Percentiles rank a stretch among this genome's conserved stretches.
These are phyloP conservation scores for Pseudomyrmex sp. DNA, from an alignment of 1,140 invertebrate species.

Conservation along the genomic window DNA sequence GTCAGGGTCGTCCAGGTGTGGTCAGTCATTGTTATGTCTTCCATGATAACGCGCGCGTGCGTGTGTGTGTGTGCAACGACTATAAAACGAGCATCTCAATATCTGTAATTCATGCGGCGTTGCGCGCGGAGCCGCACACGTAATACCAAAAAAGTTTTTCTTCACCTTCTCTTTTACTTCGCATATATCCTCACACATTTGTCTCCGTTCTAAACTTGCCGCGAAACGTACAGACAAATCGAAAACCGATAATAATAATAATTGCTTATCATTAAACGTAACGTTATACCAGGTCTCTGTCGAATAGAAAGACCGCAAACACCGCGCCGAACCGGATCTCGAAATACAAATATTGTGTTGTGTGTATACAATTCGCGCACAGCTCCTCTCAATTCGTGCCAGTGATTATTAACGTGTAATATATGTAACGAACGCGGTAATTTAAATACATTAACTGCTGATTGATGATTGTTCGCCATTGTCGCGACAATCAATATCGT, in stretches of 20 bases:
- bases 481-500: conserved; percentile 6
- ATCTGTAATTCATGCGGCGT: conserved; percentile 43
- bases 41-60: background rate
- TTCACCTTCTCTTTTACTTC: conserved; percentile 12
- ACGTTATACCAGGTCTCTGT: conserved; percentile 4
- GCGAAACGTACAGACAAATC: background rate
- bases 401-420: conserved; percentile 26
- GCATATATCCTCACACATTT: background rate
- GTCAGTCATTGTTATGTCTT: conserved; percentile 55
- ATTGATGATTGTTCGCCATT: background rate
- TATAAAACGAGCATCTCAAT: conserved; percentile 29
- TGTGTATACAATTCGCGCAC: background rate
- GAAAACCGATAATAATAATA: background rate
- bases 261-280: conserved; percentile 22
- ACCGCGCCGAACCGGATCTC: background rate
- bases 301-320: background rate
- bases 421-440: background rate
- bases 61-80: conserved; percentile 23
- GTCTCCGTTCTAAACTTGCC: background rate
- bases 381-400: background rate
- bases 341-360: background rate
- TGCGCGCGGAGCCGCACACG: background rate
- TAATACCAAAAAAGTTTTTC: conserved; percentile 29
- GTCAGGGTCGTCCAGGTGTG: conserved; percentile 58
- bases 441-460: conserved; percentile 27